Base-by-base conservation (phyloP, 2,888 invertebrate species). In the Watsonalla binaria region DNA sequence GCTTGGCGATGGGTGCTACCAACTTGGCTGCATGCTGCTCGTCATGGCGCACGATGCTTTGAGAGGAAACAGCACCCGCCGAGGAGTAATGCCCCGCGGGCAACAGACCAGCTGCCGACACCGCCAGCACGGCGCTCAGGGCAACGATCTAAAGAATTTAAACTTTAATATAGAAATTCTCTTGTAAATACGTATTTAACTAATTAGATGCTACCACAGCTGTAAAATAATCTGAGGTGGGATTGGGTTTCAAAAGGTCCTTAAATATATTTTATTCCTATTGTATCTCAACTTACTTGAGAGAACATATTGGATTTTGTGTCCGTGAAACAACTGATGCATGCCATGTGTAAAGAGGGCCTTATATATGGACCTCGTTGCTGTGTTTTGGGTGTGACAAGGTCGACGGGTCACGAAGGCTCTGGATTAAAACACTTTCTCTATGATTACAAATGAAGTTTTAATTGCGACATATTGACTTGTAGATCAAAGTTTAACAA, bases 11-110 rank as follows among this genome's bases (percentile, higher is more conserved):
- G 4, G 73, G 37, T 8, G 37, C 58, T 46, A 63, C 60, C 51
- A 68, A 59, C 33, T 71, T 70, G 66, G 78, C 62, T 14, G 67
- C 63, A 45, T 60, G 64, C 15, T 62, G 65, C 57, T 83, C 80
- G 62, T 82, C 84, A 60, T 83, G 86, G 51, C 74, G 87, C 57
- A 84, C 80, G 51, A 89, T 85, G 70, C 83, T 84, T 65, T 92
- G 92, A 13, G 89, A 83, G 33, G 84, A 85, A 33, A 88, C 84
- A 2, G 85, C 86, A 2, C 70, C 80, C 7, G 84, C 81, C 0
- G 78, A 66, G 34, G 86, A 79, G 65, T 86, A 84, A 69, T 90
- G 89, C 46, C 76, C 72, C n/a, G 92, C 70, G 0, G 82, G 70
- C 57, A 86, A 57, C 39, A 86, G 76, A 51, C 84, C 85, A 11